Percentiles rank a stretch among this genome's conserved stretches.
These are phyloP conservation scores for Tautogolabrus adspersus DNA, from an alignment of 2,113 vertebrate genomes.

Conservation along the genomic window DNA sequence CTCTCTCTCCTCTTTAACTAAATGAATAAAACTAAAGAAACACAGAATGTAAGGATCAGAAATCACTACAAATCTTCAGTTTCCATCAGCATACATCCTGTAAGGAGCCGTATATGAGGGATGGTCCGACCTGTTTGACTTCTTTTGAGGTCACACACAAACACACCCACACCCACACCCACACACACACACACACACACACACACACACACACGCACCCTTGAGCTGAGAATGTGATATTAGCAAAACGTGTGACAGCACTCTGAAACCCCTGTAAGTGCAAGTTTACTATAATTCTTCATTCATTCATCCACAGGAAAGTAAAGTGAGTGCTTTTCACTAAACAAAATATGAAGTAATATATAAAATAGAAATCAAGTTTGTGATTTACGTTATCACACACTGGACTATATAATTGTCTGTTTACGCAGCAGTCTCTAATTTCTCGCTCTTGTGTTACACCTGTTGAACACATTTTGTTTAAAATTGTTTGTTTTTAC, in stretches of 20 bases:
- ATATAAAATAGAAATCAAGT: too few species aligned
- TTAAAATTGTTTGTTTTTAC: too few species aligned
- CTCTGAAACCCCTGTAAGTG: background rate
- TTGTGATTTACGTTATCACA: too few species aligned
- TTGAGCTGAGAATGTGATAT: background rate
- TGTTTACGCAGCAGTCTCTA: too few species aligned
- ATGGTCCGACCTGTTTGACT: slow-evolving; percentile 59
- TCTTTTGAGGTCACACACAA: slow-evolving; percentile 35
- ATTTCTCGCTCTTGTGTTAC: too few species aligned
- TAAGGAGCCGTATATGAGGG: background rate
- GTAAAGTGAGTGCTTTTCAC: too few species aligned
- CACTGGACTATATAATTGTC: too few species aligned
- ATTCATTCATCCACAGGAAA: too few species aligned
- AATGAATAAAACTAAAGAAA: background rate
- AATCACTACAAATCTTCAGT: background rate
- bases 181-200: slow-evolving; percentile 11
- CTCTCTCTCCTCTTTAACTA: too few species aligned
- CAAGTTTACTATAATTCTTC: too few species aligned
- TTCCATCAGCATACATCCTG: background rate
- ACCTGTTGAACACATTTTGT: too few species aligned
- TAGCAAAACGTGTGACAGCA: background rate
- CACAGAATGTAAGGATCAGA: rapidly evolving
- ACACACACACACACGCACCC: slow-evolving; percentile 16
- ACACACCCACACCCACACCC: slow-evolving; percentile 1
- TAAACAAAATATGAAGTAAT: too few species aligned